Evolutionary conservation across 2,888 invertebrate genomes (phyloP), one percentile per base, ranked within the genome.

Genomic region (Synanthedon vespiformis): DNA sequence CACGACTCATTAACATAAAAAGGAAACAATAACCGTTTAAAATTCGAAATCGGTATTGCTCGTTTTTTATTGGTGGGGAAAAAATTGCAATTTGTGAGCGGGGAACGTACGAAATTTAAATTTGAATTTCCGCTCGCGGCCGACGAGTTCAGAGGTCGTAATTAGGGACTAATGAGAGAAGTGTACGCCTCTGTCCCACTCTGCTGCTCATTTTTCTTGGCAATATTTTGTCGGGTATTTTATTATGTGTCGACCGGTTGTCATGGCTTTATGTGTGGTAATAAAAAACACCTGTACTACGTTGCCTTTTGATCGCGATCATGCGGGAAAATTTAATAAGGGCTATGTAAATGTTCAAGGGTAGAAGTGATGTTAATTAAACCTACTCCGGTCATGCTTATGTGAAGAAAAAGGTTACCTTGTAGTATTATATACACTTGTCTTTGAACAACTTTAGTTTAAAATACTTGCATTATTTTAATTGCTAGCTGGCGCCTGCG

Each of bases 21-120:
- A 80, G 77, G 77, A 79, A 83, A 87, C 83, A 84, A 83, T 85
- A 86, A 84, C 82, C 81, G 74, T 86, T 85, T 81, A 80, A 84
- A 84, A 82, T 80, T 80, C 74, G 78, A 74, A 55, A 79, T 75
- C 72, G 74, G 73, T 69, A 70, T 75, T 74, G 74, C 73, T 34
- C 68, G 64, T 78, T 80, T 77, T 83, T 81, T 82, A 82, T 80
- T 80, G 77, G 71, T 74, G 69, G 44, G 44, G 14, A 18, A 69
- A 78, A 82, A 82, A 81, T 80, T 72, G 77, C 77, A 80, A 80
- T 80, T 82, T 77, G 77, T 67, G 71, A 74, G 72, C 73, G 66
- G 62, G 59, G 64, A 65, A 62, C 68, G 76, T 74, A 71, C 73
- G 75, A 84, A 79, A 74, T 79, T 78, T 78, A 83, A 85, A 82